Evolutionary conservation across 2,113 vertebrate species (phyloP).

Genomic region (Bubo bubo): DNA sequence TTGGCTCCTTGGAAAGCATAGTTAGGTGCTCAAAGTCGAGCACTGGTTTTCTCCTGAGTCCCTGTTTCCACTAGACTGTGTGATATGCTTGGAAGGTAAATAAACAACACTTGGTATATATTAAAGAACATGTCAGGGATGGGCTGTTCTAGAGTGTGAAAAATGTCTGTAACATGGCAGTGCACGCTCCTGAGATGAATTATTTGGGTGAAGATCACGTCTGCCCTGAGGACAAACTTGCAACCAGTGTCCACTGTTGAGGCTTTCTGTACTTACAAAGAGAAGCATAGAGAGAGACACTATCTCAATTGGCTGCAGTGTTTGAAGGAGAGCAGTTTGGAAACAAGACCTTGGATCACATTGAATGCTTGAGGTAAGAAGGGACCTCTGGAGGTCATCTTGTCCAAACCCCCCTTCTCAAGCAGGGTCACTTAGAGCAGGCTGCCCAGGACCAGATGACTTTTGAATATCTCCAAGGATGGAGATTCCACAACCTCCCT

Average conservation of each 20-base stretch:
- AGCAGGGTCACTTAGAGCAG: neutral
- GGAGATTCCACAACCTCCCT: neutral
- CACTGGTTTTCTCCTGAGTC: neutral
- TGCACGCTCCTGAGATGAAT: neutral
- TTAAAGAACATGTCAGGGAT: rapidly evolving
- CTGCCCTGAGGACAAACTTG: neutral
- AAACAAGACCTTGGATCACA: neutral
- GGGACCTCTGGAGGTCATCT: neutral
- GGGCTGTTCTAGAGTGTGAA: neutral
- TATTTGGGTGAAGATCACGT: neutral
- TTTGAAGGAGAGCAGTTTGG: neutral
- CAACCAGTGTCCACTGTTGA: neutral
- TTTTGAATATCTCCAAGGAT: neutral
- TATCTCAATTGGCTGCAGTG: neutral
- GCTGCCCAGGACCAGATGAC: neutral
- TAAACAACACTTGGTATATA: neutral
- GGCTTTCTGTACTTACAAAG: neutral
- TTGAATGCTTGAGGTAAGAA: neutral
- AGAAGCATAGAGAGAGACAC: neutral
- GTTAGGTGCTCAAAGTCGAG: neutral
- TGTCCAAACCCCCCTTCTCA: neutral
- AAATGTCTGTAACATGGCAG: neutral
- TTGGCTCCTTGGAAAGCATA: neutral
- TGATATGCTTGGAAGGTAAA: neutral
- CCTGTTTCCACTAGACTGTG: neutral